Percentiles rank a stretch among this genome's conserved stretches.
Conservation (phyloP, 2,113 vertebrate genomes). For the Terrapene triunguis region DNA sequence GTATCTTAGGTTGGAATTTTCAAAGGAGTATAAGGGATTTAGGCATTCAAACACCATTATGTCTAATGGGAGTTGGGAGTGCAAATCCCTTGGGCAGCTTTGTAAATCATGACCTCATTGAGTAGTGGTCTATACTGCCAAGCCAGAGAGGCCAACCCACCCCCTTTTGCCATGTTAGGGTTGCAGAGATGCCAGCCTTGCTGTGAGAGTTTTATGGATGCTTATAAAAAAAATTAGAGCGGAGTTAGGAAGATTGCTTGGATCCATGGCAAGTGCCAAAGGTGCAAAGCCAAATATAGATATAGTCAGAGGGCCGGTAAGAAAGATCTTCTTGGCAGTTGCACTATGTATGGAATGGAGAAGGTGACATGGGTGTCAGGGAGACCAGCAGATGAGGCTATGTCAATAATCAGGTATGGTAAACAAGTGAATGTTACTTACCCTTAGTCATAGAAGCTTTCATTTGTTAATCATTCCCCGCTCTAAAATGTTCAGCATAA, state of each 20-base stretch:
- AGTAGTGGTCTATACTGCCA: background rate
- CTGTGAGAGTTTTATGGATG: background rate
- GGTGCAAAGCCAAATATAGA: background rate
- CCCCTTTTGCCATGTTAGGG: background rate
- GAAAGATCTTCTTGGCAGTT: background rate
- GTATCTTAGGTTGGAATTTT: background rate
- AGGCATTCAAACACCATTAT: background rate
- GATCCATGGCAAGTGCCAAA: background rate
- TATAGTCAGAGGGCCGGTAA: background rate
- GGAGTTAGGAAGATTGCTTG: background rate
- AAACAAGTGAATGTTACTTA: background rate
- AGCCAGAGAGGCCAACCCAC: background rate
- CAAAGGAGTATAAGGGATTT: background rate
- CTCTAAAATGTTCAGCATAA: slow-evolving; percentile 7
- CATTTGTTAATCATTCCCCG: background rate
- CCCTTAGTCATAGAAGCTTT: background rate
- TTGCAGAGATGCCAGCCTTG: background rate
- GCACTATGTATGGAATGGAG: background rate
- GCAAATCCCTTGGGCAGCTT: background rate
- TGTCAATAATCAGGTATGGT: background rate
- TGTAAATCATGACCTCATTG: background rate
- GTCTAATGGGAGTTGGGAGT: background rate
- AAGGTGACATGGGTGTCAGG: background rate
- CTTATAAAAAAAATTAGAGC: background rate
- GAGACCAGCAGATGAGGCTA: background rate